phyloP scores from a whole-genome alignment of 2,888 invertebrate genomes.

The Myopa tessellatipennis region DNA sequence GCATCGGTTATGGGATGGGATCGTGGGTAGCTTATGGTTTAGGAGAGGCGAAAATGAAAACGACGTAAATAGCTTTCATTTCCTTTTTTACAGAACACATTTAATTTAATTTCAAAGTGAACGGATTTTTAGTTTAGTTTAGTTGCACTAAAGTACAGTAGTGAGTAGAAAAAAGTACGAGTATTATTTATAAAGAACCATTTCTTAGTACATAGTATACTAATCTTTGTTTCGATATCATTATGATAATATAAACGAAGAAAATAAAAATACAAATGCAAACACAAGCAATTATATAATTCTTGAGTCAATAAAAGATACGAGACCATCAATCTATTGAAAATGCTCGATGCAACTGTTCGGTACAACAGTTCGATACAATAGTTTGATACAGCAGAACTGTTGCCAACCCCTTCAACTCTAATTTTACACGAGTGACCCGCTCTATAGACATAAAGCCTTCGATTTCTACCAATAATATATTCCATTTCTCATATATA shows the following conservation, averaged over 20 bases:
- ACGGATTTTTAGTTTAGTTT: not conserved
- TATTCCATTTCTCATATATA: too few species aligned
- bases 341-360: not conserved
- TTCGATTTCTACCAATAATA: too few species aligned
- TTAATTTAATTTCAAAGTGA: not conserved
- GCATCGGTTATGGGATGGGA: conserved; percentile 7
- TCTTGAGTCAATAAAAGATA: too few species aligned
- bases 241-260: not conserved
- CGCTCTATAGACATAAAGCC: too few species aligned
- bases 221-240: not conserved
- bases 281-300: conserved; percentile 3
- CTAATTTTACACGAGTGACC: too few species aligned
- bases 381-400: not conserved
- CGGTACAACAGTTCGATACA: not conserved
- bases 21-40: conserved; percentile 16
- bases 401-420: not conserved
- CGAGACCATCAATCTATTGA: too few species aligned
- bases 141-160: not conserved
- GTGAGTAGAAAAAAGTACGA: too few species aligned
- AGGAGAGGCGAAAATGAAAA: not conserved
- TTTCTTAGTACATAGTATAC: too few species aligned
- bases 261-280: not conserved
- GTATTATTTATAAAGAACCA: too few species aligned
- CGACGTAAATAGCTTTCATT: conserved; percentile 1
- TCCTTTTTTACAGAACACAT: not conserved